Evolutionary conservation across 2,797 vertebrate species (phyloP).

Genomic region (Knipowitschia caucasica): DNA sequence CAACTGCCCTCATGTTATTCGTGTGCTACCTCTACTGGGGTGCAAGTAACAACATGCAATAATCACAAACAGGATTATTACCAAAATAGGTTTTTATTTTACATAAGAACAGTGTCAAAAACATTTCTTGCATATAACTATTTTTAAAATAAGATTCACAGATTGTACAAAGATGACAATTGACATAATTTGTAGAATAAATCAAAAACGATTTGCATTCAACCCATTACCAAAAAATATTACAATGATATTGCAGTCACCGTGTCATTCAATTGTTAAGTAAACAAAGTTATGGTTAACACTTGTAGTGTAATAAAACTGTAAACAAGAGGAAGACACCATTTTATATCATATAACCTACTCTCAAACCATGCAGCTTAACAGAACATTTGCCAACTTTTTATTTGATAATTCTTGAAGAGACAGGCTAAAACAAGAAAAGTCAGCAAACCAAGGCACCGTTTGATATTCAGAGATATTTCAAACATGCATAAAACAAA

Average conservation of each 20-base stretch:
- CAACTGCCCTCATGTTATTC: no score
- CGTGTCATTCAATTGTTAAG: conserved; percentile 38
- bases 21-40: no score
- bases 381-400: no score
- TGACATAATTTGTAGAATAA: conserved; percentile 45
- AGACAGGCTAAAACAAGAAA: conserved; percentile 30
- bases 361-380: background rate
- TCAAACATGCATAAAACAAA: conserved; percentile 20
- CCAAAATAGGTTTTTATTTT: conserved; percentile 84
- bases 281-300: conserved; percentile 51
- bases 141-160: conserved; percentile 77
- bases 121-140: conserved; percentile 80
- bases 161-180: conserved; percentile 75
- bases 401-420: conserved; percentile 52
- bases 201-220: conserved; percentile 55
- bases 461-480: conserved; percentile 31
- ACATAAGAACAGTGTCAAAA: conserved; percentile 77
- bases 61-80: conserved; percentile 56
- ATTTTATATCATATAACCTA: background rate
- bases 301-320: conserved; percentile 20
- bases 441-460: conserved; percentile 28
- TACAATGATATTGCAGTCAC: conserved; percentile 27
- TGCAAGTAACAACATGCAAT: no score
- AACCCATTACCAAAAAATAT: conserved; percentile 55
- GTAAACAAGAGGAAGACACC: conserved; percentile 15